A percentile compares a stretch with the other conserved stretches of the same genome.
phyloP scores from a whole-genome alignment of 2,888 invertebrate species.

The Chymomyza fuscimana region DNA sequence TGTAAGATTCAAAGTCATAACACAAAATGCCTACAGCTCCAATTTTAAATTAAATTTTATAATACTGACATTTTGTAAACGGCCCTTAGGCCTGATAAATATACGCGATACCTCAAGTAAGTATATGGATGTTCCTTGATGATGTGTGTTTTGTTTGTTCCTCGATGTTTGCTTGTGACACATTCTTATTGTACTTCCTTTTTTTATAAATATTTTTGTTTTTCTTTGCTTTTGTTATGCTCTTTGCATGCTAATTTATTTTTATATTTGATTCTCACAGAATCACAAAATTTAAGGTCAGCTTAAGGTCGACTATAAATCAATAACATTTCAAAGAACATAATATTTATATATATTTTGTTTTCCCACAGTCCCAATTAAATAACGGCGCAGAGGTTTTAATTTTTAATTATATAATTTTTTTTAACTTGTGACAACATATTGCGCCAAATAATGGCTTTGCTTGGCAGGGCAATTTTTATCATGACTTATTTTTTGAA shows the following conservation, averaged over 20 bases:
- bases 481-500: too few relatives aligned
- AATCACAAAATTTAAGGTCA: not conserved
- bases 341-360: too few relatives aligned
- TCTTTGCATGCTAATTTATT: not conserved
- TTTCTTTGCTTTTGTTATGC: not conserved
- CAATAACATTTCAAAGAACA: too few relatives aligned
- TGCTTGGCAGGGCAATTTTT: too few relatives aligned
- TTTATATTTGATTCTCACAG: not conserved
- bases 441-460: too few relatives aligned
- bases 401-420: too few relatives aligned
- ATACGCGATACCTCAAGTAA: not conserved
- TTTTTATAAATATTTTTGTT: constrained; percentile 1
- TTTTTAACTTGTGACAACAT: too few relatives aligned
- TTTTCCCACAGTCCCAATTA: too few relatives aligned
- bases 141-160: too few relatives aligned
- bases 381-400: too few relatives aligned
- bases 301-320: too few relatives aligned
- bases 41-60: constrained; percentile 63
- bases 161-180: constrained; percentile 36
- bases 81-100: constrained; percentile 44
- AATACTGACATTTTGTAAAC: constrained; percentile 37
- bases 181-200: constrained; percentile 22
- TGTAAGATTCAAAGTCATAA: constrained; percentile 31
- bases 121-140: not conserved
- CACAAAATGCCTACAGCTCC: constrained; percentile 41